Base-by-base conservation (phyloP, 1,140 invertebrate genomes). In the Drosophila pseudoobscura region DNA sequence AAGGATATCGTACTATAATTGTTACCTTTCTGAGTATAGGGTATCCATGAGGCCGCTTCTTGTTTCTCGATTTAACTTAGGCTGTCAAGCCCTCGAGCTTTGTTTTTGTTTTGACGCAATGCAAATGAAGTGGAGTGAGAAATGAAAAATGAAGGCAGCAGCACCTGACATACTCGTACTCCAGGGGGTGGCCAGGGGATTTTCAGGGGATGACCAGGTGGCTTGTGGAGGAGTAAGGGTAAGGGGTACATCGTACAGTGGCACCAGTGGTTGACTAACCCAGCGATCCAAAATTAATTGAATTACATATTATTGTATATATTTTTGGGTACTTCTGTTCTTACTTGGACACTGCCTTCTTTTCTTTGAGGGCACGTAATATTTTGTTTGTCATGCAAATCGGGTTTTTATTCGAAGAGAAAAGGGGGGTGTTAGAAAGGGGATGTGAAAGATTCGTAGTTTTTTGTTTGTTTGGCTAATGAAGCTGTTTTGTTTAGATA, bases 221-320 rank as follows among this genome's bases (percentile, higher is more conserved):
- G 15, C 58, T 24, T 24, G 46, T n/a, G 43, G 52, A 26, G 44
- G 44, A 44, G 51, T 47, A 15, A 24, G 29, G 29, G 20, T 11
- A 11, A 9, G 45, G 9, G 45, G 9, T 8, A 11, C 15, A 45
- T 52, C 39, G 39, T 22, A 44, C 20, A n/a, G 57, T 29, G 45
- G 43, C 15, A 13, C 0, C 24, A 26, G 3, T 22, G 7, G 17
- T 17, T 22, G 13, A 7, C 71, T 87, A 78, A 88, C 83, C 63
- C 53, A 82, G 66, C 83, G 71, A 87, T 83, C 78, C 70, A 87
- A 87, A 84, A 80, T 87, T 88, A 87, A 87, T 87, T 87, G 66
- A 82, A 88, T 88, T 88, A 69, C 52, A 82, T 82, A 68, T 75
- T 74, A 78, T 82, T 69, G 49, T 69, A 50, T 68, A 69, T 80